These are phyloP conservation scores for Lutjanus erythropterus DNA, from an alignment of 2,113 vertebrate genomes.

Conservation along the genomic window DNA sequence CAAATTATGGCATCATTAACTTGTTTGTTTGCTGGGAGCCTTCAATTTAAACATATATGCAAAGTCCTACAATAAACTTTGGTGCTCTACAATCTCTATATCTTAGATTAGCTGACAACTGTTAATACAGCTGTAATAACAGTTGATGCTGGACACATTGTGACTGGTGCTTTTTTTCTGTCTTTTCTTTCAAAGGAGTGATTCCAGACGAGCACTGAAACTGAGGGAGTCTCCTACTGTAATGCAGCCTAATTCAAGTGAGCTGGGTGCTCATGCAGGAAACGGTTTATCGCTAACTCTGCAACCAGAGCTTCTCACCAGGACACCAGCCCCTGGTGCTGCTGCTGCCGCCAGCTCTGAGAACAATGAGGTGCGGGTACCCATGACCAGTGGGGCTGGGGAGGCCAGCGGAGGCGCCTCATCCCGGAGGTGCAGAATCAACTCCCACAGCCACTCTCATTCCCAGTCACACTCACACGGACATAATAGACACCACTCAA, in stretches of 20 bases:
- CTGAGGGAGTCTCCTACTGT: slow-evolving; percentile 76
- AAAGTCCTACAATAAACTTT: background rate
- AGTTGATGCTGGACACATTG: background rate
- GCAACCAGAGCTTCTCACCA: slow-evolving; percentile 77
- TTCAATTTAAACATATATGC: background rate
- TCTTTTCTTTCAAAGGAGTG: slow-evolving; percentile 60
- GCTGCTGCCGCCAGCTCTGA: slow-evolving; percentile 60
- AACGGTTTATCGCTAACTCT: slow-evolving; percentile 78
- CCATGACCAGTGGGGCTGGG: slow-evolving; percentile 77
- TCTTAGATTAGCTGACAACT: background rate
- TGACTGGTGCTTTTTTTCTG: background rate
- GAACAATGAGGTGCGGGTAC: slow-evolving; percentile 84
- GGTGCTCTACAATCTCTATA: background rate
- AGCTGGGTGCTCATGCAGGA: slow-evolving; percentile 77
- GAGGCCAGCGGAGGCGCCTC: slow-evolving; percentile 80
- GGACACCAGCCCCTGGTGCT: slow-evolving; percentile 65
- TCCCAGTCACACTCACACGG: slow-evolving; percentile 77
- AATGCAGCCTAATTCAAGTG: slow-evolving; percentile 88
- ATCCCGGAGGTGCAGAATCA: slow-evolving; percentile 80
- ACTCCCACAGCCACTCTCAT: slow-evolving; percentile 80
- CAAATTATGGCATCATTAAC: background rate
- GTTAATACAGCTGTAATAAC: background rate
- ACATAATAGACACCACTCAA: slow-evolving; percentile 76
- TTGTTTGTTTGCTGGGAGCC: background rate
- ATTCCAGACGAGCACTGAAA: slow-evolving; percentile 81